Evolutionary conservation across 2,797 vertebrate species (phyloP).

Genomic region (Sphaeramia orbicularis): DNA sequence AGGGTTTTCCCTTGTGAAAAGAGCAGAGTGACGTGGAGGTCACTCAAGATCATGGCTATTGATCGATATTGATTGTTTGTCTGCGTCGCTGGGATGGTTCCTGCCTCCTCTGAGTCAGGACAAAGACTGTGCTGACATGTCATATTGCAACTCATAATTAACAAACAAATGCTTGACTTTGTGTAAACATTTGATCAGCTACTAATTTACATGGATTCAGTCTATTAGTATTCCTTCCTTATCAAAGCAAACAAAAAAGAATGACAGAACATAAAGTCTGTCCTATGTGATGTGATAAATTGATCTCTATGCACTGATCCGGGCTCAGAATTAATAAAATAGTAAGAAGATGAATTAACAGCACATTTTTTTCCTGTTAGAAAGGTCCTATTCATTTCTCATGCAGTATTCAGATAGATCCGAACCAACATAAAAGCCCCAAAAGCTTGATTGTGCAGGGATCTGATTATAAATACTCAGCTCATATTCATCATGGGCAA

Average conservation of each 20-base stretch:
- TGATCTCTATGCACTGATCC: conserved; percentile 40
- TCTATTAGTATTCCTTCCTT: conserved; percentile 35
- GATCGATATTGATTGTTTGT: conserved; percentile 27
- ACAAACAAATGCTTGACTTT: conserved; percentile 25
- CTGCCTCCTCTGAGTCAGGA: conserved; percentile 5
- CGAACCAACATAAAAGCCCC: conserved; percentile 27
- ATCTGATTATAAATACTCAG: conserved; percentile 50
- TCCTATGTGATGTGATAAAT: conserved; percentile 35
- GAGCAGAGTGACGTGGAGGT: conserved; percentile 52
- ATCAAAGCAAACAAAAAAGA: conserved; percentile 35
- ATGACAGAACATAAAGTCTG: conserved; percentile 20
- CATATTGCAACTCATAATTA: conserved; percentile 8
- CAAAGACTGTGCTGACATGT: conserved; percentile 3
- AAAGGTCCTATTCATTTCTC: conserved; percentile 73
- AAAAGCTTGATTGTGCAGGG: conserved; percentile 45
- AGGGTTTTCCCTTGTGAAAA: conserved; percentile 52
- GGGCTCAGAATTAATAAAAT: conserved; percentile 46
- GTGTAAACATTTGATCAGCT: conserved; percentile 43
- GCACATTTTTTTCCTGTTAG: conserved; percentile 27
- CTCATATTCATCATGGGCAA: conserved; percentile 62
- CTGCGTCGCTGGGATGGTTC: conserved; percentile 9
- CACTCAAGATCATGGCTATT: conserved; percentile 21
- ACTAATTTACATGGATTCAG: conserved; percentile 19
- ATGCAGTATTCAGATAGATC: conserved; percentile 38
- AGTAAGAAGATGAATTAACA: conserved; percentile 55